Evolutionary conservation across 2,888 invertebrate genomes (phyloP), one percentile per base, ranked within the genome.

Genomic region (Hypsopygia costalis): DNA sequence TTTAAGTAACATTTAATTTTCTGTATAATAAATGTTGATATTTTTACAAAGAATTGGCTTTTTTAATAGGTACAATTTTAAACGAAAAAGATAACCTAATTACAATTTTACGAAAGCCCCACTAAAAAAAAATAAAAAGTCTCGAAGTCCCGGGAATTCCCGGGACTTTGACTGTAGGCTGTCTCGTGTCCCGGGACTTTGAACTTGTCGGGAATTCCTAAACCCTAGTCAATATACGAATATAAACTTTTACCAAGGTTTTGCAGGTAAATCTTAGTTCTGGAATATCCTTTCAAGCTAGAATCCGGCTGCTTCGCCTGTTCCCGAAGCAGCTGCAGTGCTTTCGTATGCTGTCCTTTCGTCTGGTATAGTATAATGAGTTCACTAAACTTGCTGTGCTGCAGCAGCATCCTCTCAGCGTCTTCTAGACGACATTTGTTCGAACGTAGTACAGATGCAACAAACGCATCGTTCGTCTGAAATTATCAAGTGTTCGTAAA

Each of bases 291-390:
- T 61, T 91, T 92, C 0, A 97, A 82, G 48, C 92, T 93, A 1
- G 96, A 95, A 61, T 95, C 94, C 0, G 92, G 91, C 69, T 94
- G 90, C 65, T 91, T 90, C 5, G 95, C 91, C 69, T 95, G 96
- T 34, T 94, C 93, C 61, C 93, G 91, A 21, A 99, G 88, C 41
- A 98, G 83, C 62, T 97, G 96, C 11, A 99, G 88, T 6, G 99
- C 99, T 81, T 96, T 94, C 47, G 94, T 92, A 71, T 99, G 98
- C 57, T 97, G 94, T 0, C 95, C 96, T 78, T 98, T 98, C 0
- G 95, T 96, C 78, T 98, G 96, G 77, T 99, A 99, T 22, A 99
- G 89, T 62, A 99, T 97, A 52, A 98, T 97, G 0, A 99, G 90
- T 73, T 99, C 99, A 49, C 94, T 95, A 67, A 94, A 94, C 75